Evolutionary conservation across 2,888 invertebrate species (phyloP).

Genomic region (Conops quadrifasciatus): DNA sequence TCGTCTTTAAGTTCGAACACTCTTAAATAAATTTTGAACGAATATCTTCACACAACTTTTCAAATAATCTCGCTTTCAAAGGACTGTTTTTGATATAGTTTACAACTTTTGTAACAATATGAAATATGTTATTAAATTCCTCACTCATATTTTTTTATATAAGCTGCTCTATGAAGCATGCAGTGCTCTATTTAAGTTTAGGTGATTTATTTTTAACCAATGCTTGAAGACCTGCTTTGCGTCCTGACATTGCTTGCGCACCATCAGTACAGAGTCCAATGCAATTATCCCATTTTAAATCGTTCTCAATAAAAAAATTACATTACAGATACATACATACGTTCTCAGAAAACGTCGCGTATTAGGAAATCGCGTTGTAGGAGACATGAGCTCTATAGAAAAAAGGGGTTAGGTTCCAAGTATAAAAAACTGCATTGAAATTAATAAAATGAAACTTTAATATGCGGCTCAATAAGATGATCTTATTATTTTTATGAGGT

Average conservation of each 20-base stretch:
- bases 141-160: conserved; percentile 22
- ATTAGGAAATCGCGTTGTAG: too few species aligned
- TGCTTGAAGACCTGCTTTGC: conserved; percentile 35
- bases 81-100: conserved; percentile 35
- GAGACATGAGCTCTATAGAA: too few species aligned
- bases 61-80: conserved; percentile 30
- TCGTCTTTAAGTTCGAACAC: conserved; percentile 35
- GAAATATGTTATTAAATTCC: conserved; percentile 2
- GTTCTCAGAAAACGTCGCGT: too few species aligned
- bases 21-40: conserved; percentile 5
- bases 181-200: too few species aligned
- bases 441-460: too few species aligned
- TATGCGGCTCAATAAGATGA: too few species aligned
- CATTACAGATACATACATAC: too few species aligned
- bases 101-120: conserved; percentile 34
- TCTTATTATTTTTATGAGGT: too few species aligned
- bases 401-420: too few species aligned
- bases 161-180: conserved; percentile 34
- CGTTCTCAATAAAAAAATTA: too few species aligned
- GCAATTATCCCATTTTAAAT: neutral
- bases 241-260: neutral
- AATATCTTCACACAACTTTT: conserved; percentile 19
- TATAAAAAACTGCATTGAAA: too few species aligned
- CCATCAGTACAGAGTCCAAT: conserved; percentile 4
- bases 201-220: conserved; percentile 36